Evolutionary conservation across 2,888 invertebrate genomes (phyloP).

Genomic region (Nemotelus pantherinus): DNA sequence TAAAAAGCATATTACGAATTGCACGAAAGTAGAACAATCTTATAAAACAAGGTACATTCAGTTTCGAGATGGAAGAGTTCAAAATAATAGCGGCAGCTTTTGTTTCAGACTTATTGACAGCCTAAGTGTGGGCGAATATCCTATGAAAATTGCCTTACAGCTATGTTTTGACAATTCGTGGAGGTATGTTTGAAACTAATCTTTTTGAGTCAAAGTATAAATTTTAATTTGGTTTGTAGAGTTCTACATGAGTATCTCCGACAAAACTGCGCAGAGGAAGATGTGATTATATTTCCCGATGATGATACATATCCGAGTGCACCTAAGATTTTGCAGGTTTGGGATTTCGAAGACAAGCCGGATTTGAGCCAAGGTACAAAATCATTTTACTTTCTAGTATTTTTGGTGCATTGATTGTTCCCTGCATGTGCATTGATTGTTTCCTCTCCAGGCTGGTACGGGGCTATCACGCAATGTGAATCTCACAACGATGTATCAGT

Average conservation of each 20-base stretch:
- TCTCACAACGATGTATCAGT: constrained; percentile 40
- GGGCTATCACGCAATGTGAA: constrained; percentile 40
- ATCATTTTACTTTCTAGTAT: not conserved
- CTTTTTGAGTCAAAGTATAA: not conserved
- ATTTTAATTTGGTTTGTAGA: constrained; percentile 1
- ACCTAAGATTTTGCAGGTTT: constrained; percentile 40
- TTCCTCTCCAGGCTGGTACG: constrained; percentile 33
- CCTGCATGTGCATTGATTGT: too few relatives aligned
- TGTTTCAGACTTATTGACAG: constrained; percentile 21
- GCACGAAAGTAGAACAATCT: not conserved
- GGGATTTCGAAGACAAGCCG: constrained; percentile 36
- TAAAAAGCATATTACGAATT: constrained; percentile 18
- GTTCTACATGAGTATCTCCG: constrained; percentile 38
- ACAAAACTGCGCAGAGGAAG: constrained; percentile 39
- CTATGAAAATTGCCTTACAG: constrained; percentile 34
- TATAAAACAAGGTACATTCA: constrained; percentile 26
- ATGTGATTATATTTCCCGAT: constrained; percentile 28
- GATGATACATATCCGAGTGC: constrained; percentile 22
- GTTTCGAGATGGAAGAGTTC: not conserved
- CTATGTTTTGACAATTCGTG: constrained; percentile 27
- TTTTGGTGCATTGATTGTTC: too few relatives aligned
- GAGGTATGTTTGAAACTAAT: not conserved
- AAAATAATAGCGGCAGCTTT: not conserved
- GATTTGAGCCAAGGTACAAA: constrained; percentile 34
- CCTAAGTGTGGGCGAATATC: constrained; percentile 18